phyloP scores from a whole-genome alignment of 2,113 vertebrate species.

The Dunckerocampus dactyliophorus region DNA sequence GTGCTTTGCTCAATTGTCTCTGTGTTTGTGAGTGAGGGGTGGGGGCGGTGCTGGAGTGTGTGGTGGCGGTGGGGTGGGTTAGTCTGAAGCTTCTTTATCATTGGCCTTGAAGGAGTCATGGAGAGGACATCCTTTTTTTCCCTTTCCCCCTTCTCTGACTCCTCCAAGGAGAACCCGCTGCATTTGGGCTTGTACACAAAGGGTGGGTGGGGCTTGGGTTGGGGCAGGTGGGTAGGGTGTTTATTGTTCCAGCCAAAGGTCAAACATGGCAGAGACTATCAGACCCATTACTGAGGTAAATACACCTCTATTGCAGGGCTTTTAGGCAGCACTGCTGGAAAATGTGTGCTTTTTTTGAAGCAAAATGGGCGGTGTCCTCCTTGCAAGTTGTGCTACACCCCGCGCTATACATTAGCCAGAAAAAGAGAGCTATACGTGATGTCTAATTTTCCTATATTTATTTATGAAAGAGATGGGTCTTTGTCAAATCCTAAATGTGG shows the following conservation, averaged over 20 bases:
- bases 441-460: slow-evolving; percentile 73
- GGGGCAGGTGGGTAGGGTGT: not conserved
- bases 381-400: slow-evolving; percentile 37
- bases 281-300: slow-evolving; percentile 64
- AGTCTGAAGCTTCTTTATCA: slow-evolving; percentile 3
- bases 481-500: slow-evolving; percentile 64
- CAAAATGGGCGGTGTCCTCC: slow-evolving; percentile 38
- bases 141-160: not conserved
- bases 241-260: slow-evolving; percentile 62
- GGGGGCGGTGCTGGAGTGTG: slow-evolving; percentile 34
- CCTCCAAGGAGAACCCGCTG: not conserved
- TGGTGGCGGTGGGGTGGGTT: slow-evolving; percentile 23
- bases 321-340: slow-evolving; percentile 46
- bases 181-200: slow-evolving; percentile 5
- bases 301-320: slow-evolving; percentile 61
- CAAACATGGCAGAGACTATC: slow-evolving; percentile 67
- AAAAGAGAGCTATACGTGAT: slow-evolving; percentile 72
- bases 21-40: slow-evolving; percentile 45
- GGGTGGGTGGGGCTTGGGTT: slow-evolving; percentile 15
- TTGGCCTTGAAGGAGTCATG: slow-evolving; percentile 3
- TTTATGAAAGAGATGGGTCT: slow-evolving; percentile 71
- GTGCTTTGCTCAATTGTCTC: slow-evolving; percentile 52
- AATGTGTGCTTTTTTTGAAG: slow-evolving; percentile 42
- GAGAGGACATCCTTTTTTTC: not conserved
- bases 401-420: too few relatives aligned